Conservation (phyloP, 2,797 vertebrate genomes). For the Microctenopoma steveboyesi region DNA sequence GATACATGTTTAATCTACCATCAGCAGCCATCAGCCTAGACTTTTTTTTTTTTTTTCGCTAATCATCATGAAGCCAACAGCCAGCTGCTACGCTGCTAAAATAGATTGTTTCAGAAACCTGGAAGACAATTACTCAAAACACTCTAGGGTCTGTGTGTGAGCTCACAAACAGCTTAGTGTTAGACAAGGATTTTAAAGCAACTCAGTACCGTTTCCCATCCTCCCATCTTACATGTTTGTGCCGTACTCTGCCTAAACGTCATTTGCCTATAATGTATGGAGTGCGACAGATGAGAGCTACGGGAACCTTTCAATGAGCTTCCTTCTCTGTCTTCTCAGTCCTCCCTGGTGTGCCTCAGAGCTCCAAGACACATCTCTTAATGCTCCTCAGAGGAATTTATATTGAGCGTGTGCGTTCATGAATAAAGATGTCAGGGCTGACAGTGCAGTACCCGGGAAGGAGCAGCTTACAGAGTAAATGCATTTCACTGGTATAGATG, state of each 20-base stretch:
- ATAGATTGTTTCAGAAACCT: conserved; percentile 58
- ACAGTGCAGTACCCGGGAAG: conserved; percentile 72
- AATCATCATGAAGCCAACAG: conserved; percentile 57
- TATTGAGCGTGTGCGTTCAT: conserved; percentile 74
- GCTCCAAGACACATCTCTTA: conserved; percentile 75
- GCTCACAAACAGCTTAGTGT: conserved; percentile 32
- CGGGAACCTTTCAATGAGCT: conserved; percentile 35
- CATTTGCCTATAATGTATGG: conserved; percentile 45
- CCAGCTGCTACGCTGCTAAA: conserved; percentile 63
- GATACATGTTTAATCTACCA: conserved; percentile 75
- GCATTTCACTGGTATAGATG: conserved; percentile 73
- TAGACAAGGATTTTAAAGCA: conserved; percentile 46
- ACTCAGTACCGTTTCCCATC: conserved; percentile 41
- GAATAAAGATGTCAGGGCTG: conserved; percentile 81
- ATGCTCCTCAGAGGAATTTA: conserved; percentile 76
- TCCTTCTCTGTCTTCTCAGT: conserved; percentile 55
- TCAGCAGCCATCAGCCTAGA: conserved; percentile 55
- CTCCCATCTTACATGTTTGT: conserved; percentile 17
- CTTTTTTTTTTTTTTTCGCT: conserved; percentile 33
- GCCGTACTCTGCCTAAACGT: conserved; percentile 15
- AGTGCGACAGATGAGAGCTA: conserved; percentile 43
- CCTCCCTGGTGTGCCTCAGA: conserved; percentile 62
- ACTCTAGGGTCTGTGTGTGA: conserved; percentile 40
- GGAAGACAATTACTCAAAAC: conserved; percentile 63
- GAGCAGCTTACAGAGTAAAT: conserved; percentile 79